Evolutionary conservation across 2,797 vertebrate species (phyloP).

Genomic region (Pangasius macronema): DNA sequence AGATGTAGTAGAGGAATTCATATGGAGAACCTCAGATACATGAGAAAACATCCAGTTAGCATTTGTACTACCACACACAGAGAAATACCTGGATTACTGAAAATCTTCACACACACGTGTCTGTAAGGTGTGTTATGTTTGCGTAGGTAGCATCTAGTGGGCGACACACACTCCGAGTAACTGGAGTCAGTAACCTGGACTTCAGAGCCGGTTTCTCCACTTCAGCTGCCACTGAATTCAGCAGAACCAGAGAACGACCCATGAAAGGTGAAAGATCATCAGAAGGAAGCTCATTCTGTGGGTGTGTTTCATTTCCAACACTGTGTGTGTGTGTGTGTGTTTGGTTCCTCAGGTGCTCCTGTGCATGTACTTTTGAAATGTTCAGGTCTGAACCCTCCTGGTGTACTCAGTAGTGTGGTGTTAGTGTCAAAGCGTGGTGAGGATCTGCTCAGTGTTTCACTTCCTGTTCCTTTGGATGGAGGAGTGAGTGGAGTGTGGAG

Average conservation of each 20-base stretch:
- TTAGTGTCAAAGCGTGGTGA: slow-evolving; percentile 84
- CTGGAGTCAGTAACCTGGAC: slow-evolving; percentile 86
- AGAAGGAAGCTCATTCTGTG: not conserved
- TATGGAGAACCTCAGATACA: not conserved
- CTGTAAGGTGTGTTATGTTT: slow-evolving; percentile 30
- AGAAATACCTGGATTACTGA: not conserved
- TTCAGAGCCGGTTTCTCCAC: slow-evolving; percentile 89
- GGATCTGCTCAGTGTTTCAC: slow-evolving; percentile 75
- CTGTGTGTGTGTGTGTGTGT: not conserved
- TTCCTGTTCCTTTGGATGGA: slow-evolving; percentile 69
- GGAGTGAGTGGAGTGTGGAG: slow-evolving; percentile 83
- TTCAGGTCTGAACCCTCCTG: slow-evolving; percentile 80
- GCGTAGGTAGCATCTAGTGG: slow-evolving; percentile 84
- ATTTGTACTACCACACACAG: not conserved
- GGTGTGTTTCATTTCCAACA: not conserved
- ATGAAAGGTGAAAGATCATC: slow-evolving; percentile 81
- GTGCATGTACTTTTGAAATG: slow-evolving; percentile 86
- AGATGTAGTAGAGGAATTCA: not conserved
- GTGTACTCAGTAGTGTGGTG: slow-evolving; percentile 79
- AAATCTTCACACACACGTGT: not conserved
- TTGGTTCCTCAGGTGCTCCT: slow-evolving; percentile 79
- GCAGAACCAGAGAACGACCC: slow-evolving; percentile 80
- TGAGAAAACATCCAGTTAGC: not conserved
- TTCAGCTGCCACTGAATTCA: slow-evolving; percentile 75
- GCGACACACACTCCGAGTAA: slow-evolving; percentile 89